Base-by-base conservation (phyloP, 2,797 vertebrate species). In the Ctenopoma multispine region DNA sequence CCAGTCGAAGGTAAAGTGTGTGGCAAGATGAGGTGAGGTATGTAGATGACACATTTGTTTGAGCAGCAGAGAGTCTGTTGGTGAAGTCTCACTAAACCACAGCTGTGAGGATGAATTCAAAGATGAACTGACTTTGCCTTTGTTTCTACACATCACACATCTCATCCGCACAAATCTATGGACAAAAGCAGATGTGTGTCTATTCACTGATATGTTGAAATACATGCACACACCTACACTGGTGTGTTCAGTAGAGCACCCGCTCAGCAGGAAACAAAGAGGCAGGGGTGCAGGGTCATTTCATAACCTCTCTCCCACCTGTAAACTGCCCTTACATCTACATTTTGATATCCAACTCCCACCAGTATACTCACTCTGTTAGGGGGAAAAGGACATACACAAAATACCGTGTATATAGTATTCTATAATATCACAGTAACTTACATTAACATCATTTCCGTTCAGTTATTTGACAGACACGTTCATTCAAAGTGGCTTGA, bases 121-220 rank as follows among this genome's bases (percentile, higher is more conserved):
- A 75, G 43, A 69, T 58, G 36, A 48, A 65, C 47, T 64, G 31
- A 2, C 53, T 63, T 40, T 63, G 44, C 29, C 74, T 91, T 88
- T 86, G 64, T 89, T 90, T 70, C 62, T 34, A 36, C 57, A 80
- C 76, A 50, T 66, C 80, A 87, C 56, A 84, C 4, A 7, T 14
- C 10, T 62, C 54, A 41, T 24, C 20, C 48, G 67, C 72, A 58
- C 3, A 41, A 56, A 60, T 44, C 9, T n/a, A 49, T 40, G 47
- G 60, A 68, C 63, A 73, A 27, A 74, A 47, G 71, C 47, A 76
- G 44, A 24, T 15, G 41, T 50, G 57, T 47, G 54, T 29, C 8
- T 50, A 12, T 23, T 41, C 11, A 8, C 34, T 51, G 18, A 46
- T 58, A 36, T 53, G 64, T 68, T 29, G 8, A 49, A 54, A 69